These are phyloP conservation scores for Galeruca laticollis DNA, from an alignment of 2,888 invertebrate genomes.

Conservation along the genomic window DNA sequence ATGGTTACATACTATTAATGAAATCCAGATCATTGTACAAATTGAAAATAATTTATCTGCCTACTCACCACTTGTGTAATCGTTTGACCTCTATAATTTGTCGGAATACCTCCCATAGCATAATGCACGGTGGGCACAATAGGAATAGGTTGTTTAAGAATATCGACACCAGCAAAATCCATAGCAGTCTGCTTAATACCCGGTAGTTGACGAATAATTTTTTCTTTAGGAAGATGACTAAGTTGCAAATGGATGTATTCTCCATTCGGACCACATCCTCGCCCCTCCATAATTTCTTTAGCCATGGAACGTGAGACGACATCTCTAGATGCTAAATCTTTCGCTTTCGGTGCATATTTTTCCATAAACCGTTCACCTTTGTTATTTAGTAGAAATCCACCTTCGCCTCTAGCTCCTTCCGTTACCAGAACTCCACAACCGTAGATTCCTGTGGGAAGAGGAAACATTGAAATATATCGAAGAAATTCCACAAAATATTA, in stretches of 20 bases:
- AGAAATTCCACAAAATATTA: neutral
- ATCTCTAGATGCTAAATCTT: conserved; percentile 96
- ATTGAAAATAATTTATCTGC: neutral
- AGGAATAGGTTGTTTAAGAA: conserved; percentile 75
- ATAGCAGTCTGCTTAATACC: conserved; percentile 76
- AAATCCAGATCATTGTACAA: neutral
- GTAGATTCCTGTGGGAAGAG: conserved; percentile 72
- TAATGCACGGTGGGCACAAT: conserved; percentile 79
- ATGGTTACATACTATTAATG: neutral
- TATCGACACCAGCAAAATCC: conserved; percentile 77
- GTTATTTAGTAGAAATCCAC: conserved; percentile 92
- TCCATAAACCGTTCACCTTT: conserved; percentile 98
- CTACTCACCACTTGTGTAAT: conserved; percentile 54
- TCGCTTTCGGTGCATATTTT: conserved; percentile 95
- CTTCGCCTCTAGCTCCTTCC: conserved; percentile 95
- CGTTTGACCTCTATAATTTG: conserved; percentile 77
- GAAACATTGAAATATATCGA: neutral
- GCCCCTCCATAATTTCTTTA: conserved; percentile 77
- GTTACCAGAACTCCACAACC: conserved; percentile 97
- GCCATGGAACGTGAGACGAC: conserved; percentile 79
- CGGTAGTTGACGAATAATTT: conserved; percentile 66
- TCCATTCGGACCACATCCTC: conserved; percentile 73
- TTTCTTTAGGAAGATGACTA: conserved; percentile 73
- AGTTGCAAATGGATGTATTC: conserved; percentile 74
- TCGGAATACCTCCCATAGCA: conserved; percentile 79